phyloP scores from a whole-genome alignment of 2,888 invertebrate species.

The Pseudanteris insignis region DNA sequence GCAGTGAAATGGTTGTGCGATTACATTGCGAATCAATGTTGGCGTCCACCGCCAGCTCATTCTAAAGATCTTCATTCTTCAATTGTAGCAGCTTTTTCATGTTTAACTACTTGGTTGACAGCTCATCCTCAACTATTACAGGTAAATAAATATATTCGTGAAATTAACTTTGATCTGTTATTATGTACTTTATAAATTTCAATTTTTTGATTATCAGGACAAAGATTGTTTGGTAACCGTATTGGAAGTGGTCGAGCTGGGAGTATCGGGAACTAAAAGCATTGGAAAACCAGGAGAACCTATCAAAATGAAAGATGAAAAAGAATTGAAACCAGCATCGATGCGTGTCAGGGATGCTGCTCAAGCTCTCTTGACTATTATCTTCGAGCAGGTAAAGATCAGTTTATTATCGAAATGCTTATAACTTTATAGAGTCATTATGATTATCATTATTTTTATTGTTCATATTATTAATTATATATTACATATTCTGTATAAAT shows the following conservation, averaged over 20 bases:
- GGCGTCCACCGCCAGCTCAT: constrained; percentile 91
- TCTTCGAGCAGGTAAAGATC: constrained; percentile 82
- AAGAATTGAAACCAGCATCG: constrained; percentile 95
- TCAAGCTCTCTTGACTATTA: constrained; percentile 88
- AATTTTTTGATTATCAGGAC: too few relatives aligned
- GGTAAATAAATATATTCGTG: constrained; percentile 43
- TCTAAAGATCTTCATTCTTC: constrained; percentile 94
- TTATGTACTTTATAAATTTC: background rate
- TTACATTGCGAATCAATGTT: constrained; percentile 95
- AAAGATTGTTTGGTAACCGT: constrained; percentile 92
- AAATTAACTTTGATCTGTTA: background rate
- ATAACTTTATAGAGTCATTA: too few relatives aligned
- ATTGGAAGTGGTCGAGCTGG: constrained; percentile 95
- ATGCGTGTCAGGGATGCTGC: constrained; percentile 98
- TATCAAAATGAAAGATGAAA: constrained; percentile 93
- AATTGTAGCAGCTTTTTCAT: constrained; percentile 90
- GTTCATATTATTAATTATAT: too few relatives aligned
- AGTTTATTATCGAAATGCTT: too few relatives aligned
- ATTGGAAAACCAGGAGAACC: constrained; percentile 87
- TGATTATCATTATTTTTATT: too few relatives aligned
- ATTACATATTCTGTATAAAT: background rate
- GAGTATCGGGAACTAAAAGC: constrained; percentile 95
- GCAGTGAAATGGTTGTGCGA: constrained; percentile 98
- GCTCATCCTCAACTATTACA: constrained; percentile 86
- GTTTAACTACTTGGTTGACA: constrained; percentile 91